phyloP scores from a whole-genome alignment of 2,113 vertebrate species.

The Aegotheles bennettii region DNA sequence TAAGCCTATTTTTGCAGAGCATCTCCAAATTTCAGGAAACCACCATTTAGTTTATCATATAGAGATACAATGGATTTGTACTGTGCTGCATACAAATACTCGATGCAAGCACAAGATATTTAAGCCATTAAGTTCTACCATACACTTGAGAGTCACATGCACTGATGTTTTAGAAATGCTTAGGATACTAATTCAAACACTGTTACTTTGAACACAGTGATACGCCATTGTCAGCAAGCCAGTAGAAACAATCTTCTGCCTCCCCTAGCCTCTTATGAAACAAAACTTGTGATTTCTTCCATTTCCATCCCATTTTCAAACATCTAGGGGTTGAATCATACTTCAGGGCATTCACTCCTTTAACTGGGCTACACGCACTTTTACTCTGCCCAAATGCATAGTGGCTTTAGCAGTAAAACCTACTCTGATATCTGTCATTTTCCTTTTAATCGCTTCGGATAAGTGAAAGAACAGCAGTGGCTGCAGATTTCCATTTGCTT shows the following conservation, averaged over 20 bases:
- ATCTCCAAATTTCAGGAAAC: not conserved
- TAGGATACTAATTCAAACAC: not conserved
- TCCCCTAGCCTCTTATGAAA: not conserved
- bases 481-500: not conserved
- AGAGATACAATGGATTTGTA: rapidly evolving
- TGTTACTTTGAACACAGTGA: not conserved
- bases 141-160: not conserved
- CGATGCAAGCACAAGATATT: not conserved
- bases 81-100: not conserved
- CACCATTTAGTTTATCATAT: not conserved
- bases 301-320: not conserved
- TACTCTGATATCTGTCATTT: not conserved
- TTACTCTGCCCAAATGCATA: not conserved
- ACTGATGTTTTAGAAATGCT: not conserved
- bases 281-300: not conserved
- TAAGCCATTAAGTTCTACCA: not conserved
- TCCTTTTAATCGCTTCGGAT: not conserved
- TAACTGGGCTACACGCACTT: not conserved
- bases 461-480: not conserved
- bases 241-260: not conserved
- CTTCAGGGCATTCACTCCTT: not conserved
- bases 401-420: not conserved
- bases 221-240: rapidly evolving
- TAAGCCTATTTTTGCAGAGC: not conserved
- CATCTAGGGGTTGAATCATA: not conserved